A percentile compares a stretch with the other conserved stretches of the same genome.
phyloP scores from a whole-genome alignment of 2,888 invertebrate genomes.

The Lottia scabra region DNA sequence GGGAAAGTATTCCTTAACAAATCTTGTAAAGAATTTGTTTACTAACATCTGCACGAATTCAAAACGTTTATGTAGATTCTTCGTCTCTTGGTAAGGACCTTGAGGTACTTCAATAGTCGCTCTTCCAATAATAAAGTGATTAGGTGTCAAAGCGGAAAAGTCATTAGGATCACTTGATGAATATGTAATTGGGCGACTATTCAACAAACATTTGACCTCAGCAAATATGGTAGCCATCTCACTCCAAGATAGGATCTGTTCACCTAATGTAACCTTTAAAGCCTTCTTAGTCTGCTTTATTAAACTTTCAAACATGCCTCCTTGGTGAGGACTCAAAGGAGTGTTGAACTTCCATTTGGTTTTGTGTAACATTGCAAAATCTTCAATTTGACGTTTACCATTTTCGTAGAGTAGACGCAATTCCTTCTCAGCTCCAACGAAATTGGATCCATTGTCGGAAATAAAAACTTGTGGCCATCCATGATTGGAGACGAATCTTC shows the following conservation, averaged over 20 bases:
- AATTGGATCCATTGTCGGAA: slow-evolving; percentile 16
- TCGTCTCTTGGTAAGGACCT: slow-evolving; percentile 10
- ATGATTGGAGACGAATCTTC: neutral
- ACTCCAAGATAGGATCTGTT: slow-evolving; percentile 17
- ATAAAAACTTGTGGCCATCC: slow-evolving; percentile 12
- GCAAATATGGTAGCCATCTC: slow-evolving; percentile 20
- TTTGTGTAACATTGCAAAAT: slow-evolving; percentile 11
- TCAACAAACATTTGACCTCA: slow-evolving; percentile 16
- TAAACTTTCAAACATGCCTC: slow-evolving; percentile 21
- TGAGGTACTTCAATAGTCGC: slow-evolving; percentile 14
- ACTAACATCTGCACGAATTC: slow-evolving; percentile 20
- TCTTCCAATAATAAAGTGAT: slow-evolving; percentile 22
- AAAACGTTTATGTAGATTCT: slow-evolving; percentile 13
- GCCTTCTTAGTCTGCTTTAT: slow-evolving; percentile 18
- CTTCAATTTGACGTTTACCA: slow-evolving; percentile 7
- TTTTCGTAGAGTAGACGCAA: slow-evolving; percentile 7
- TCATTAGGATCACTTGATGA: slow-evolving; percentile 17
- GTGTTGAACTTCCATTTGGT: slow-evolving; percentile 15
- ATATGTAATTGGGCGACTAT: slow-evolving; percentile 21
- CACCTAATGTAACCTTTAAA: slow-evolving; percentile 8
- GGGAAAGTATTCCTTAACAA: slow-evolving; percentile 19
- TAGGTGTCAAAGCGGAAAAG: slow-evolving; percentile 16
- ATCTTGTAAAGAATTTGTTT: slow-evolving; percentile 12
- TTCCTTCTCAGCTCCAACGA: slow-evolving; percentile 10
- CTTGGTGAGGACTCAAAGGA: slow-evolving; percentile 18